Percentiles rank a stretch among this genome's conserved stretches.
phyloP scores from a whole-genome alignment of 2,888 invertebrate genomes.

The Tipula helvola region DNA sequence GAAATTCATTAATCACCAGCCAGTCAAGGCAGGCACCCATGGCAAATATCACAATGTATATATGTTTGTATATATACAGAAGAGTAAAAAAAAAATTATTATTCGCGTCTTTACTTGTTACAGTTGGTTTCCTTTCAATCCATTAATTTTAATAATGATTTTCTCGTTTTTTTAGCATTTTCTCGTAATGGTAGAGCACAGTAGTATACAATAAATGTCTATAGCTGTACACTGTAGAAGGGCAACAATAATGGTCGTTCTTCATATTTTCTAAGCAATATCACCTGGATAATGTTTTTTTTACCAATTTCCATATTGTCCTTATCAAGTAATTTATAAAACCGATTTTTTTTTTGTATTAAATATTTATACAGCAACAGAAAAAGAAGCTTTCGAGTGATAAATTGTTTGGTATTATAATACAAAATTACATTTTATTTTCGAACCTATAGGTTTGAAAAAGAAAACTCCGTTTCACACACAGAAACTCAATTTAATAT shows the following conservation, averaged over 20 bases:
- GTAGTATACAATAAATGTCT: background rate
- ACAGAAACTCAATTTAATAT: background rate
- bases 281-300: slow-evolving; percentile 4
- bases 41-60: background rate
- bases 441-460: background rate
- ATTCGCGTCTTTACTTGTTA: slow-evolving; percentile 4
- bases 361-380: background rate
- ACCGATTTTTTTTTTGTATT: background rate
- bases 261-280: background rate
- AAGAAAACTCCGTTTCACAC: background rate
- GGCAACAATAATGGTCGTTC: background rate
- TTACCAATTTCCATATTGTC: background rate
- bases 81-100: background rate
- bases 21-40: background rate
- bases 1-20: background rate
- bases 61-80: background rate
- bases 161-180: background rate
- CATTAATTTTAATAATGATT: slow-evolving; percentile 4
- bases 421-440: background rate
- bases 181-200: background rate
- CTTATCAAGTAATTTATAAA: background rate
- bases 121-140: background rate
- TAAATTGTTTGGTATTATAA: background rate
- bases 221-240: background rate
- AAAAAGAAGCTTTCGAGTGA: background rate